Conservation (phyloP, 2,888 invertebrate genomes). For the Mimas tiliae region DNA sequence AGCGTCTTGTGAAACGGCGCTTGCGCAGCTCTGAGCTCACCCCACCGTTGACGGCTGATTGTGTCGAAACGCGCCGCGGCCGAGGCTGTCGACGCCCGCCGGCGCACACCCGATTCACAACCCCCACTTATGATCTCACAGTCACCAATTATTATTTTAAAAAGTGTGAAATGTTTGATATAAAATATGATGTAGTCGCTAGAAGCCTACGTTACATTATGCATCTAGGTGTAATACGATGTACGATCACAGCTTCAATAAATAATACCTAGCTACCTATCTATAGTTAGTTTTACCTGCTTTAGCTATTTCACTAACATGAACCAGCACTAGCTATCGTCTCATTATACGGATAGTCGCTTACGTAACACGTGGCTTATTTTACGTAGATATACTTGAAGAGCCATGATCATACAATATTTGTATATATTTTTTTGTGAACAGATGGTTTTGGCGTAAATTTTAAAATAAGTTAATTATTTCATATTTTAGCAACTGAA, state of each 20-base stretch:
- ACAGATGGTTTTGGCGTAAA: neutral
- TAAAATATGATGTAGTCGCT: neutral
- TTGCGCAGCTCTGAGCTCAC: conserved; percentile 82
- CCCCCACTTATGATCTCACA: conserved; percentile 45
- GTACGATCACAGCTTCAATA: too few species aligned
- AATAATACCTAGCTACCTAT: too few species aligned
- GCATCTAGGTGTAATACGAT: conserved; percentile 6
- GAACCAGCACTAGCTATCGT: neutral
- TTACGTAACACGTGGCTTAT: conserved; percentile 1
- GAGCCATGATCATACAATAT: neutral
- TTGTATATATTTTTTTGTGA: neutral
- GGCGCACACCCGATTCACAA: conserved; percentile 63
- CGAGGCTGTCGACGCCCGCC: conserved; percentile 70
- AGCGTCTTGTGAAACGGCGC: conserved; percentile 81
- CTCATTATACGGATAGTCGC: neutral
- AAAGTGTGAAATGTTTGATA: too few species aligned
- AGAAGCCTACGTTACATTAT: neutral
- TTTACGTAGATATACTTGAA: conserved; percentile 7
- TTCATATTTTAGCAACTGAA: too few species aligned
- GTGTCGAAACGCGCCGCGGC: conserved; percentile 68
- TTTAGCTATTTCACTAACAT: conserved; percentile 16
- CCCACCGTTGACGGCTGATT: conserved; percentile 69
- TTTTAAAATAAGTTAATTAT: too few species aligned
- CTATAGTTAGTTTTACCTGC: too few species aligned
- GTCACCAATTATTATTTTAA: conserved; percentile 2